A percentile compares a stretch with the other conserved stretches of the same genome.
Evolutionary conservation across 2,888 invertebrate genomes (phyloP).

Genomic region (Rhabditoides inermis): DNA sequence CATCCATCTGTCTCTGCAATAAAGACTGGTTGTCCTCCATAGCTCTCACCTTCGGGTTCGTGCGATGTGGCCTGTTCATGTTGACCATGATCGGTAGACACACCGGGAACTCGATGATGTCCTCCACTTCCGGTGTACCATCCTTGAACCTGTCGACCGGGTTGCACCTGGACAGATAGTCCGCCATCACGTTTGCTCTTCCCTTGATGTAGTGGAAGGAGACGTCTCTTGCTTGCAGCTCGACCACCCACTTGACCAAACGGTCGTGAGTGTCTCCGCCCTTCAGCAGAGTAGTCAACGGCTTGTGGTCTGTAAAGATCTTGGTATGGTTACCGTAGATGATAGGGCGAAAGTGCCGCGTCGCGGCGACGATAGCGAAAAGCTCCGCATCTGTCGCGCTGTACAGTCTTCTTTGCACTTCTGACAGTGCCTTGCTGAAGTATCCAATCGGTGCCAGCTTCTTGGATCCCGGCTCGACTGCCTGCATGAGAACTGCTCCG

Average conservation of each 20-base stretch:
- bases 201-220: slow-evolving; percentile 53
- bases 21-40: no score
- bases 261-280: slow-evolving; percentile 54
- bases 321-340: slow-evolving; percentile 7
- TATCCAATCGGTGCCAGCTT: slow-evolving; percentile 27
- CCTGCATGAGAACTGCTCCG: slow-evolving; percentile 34
- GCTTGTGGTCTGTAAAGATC: slow-evolving; percentile 13
- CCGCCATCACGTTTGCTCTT: slow-evolving; percentile 52
- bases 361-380: slow-evolving; percentile 25
- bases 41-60: no score
- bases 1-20: no score
- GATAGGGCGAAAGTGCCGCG: slow-evolving; percentile 11
- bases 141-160: slow-evolving; percentile 1
- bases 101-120: slow-evolving; percentile 16
- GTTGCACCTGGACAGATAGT: slow-evolving; percentile 48
- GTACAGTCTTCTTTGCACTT: slow-evolving; percentile 24
- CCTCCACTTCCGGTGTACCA: slow-evolving; percentile 1
- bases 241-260: slow-evolving; percentile 55
- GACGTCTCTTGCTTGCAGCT: slow-evolving; percentile 53
- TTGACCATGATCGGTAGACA: slow-evolving; percentile 11
- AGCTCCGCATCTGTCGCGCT: slow-evolving; percentile 27
- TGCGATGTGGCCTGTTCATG: no score
- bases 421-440: slow-evolving; percentile 23
- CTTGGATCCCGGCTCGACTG: slow-evolving; percentile 3
- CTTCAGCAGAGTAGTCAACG: slow-evolving; percentile 7